These are phyloP conservation scores for Erpetoichthys calabaricus DNA, from an alignment of 2,797 vertebrate species.

Conservation along the genomic window DNA sequence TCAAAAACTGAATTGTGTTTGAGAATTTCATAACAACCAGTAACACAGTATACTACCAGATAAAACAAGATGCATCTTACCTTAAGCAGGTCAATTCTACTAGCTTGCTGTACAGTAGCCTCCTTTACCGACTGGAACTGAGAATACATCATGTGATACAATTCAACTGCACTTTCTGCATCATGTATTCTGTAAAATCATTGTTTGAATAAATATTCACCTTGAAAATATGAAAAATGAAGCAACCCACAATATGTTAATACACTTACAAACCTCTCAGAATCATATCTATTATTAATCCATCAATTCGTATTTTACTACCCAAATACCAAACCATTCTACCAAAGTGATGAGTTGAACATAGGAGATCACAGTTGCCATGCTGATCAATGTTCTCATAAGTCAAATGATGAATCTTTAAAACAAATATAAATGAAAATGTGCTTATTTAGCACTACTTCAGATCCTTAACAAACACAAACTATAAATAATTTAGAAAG, in stretches of 20 bases:
- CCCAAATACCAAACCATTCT: conserved; percentile 60
- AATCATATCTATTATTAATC: conserved; percentile 58
- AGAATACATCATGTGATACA: conserved; percentile 52
- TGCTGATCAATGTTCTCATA: conserved; percentile 48
- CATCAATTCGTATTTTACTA: conserved; percentile 45
- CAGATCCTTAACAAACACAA: conserved; percentile 41
- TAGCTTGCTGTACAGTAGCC: conserved; percentile 33
- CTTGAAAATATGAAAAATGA: conserved; percentile 4
- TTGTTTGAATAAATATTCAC: no score
- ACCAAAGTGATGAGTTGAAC: conserved; percentile 58
- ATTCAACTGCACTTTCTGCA: conserved; percentile 36
- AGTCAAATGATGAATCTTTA: conserved; percentile 44
- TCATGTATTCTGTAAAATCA: conserved; percentile 50
- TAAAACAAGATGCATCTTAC: conserved; percentile 24
- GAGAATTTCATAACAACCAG: not conserved
- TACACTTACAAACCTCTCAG: conserved; percentile 55
- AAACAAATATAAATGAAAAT: not conserved
- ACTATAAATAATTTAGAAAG: conserved; percentile 28
- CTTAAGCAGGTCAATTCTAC: conserved; percentile 49
- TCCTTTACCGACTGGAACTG: conserved; percentile 42
- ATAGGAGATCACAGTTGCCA: conserved; percentile 44
- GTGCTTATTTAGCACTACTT: conserved; percentile 17
- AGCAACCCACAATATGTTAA: not conserved
- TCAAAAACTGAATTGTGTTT: not conserved
- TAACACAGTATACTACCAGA: not conserved